Conservation (phyloP, 2,113 vertebrate genomes). For the Microcebus ravelobensis region DNA sequence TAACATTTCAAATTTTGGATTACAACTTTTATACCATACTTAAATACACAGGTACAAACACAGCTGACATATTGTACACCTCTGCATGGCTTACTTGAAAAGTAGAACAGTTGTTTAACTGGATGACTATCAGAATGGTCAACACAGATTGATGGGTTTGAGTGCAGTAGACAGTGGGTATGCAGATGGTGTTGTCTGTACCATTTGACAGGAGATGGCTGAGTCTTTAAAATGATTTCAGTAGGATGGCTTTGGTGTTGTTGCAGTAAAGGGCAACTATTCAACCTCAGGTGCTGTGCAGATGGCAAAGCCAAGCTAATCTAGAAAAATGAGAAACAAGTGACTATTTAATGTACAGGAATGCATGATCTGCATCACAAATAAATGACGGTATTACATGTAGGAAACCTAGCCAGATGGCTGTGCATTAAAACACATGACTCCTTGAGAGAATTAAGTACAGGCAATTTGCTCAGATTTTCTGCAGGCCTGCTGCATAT, state of each 20-base stretch:
- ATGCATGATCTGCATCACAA: conserved; percentile 90
- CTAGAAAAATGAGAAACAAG: conserved; percentile 93
- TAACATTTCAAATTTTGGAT: conserved; percentile 6
- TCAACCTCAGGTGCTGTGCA: conserved; percentile 91
- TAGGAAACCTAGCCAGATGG: conserved; percentile 92
- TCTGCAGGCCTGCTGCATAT: conserved; percentile 84
- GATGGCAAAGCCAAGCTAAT: conserved; percentile 95
- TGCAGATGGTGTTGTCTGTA: conserved; percentile 75
- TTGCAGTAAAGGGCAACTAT: conserved; percentile 84
- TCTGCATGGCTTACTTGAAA: conserved; percentile 70
- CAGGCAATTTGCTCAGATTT: conserved; percentile 85
- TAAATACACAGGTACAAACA: conserved; percentile 19
- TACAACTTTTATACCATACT: neutral
- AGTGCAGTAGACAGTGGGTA: conserved; percentile 57
- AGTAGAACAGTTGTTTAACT: conserved; percentile 72
- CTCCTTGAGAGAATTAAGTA: conserved; percentile 90
- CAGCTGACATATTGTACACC: conserved; percentile 57
- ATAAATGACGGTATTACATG: conserved; percentile 84
- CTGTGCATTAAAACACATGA: conserved; percentile 90
- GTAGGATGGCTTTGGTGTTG: conserved; percentile 73
- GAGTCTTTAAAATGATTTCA: conserved; percentile 80
- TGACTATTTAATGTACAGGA: conserved; percentile 90
- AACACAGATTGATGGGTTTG: conserved; percentile 77
- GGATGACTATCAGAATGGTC: conserved; percentile 75
- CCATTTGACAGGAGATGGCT: conserved; percentile 72